These are phyloP conservation scores for Caenorhabditis wallacei DNA, from an alignment of 2,888 invertebrate genomes.

Conservation along the genomic window DNA sequence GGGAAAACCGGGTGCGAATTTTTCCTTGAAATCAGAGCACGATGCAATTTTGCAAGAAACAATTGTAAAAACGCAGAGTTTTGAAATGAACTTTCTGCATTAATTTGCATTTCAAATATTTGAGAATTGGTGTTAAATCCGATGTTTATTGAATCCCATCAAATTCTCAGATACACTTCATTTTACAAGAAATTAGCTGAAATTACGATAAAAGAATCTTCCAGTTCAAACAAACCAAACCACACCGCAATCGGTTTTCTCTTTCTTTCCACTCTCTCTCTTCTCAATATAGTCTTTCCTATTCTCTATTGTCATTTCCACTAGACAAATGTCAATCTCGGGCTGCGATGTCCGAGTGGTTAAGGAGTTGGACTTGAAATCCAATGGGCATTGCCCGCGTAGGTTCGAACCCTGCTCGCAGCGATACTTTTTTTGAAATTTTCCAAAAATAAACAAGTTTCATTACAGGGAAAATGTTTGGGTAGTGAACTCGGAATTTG, in stretches of 20 bases:
- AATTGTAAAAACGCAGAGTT: no score
- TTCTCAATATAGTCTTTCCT: neutral
- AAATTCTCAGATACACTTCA: no score
- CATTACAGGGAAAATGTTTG: constrained; percentile 61
- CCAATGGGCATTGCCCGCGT: constrained; percentile 87
- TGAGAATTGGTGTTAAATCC: no score
- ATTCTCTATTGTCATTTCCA: neutral
- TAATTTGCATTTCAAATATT: no score
- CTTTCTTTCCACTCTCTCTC: neutral
- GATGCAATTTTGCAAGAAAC: no score
- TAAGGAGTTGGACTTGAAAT: constrained; percentile 88
- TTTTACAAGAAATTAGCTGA: no score
- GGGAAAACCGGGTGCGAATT: no score
- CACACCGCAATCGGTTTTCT: neutral
- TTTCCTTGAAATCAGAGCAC: no score
- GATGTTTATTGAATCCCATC: no score
- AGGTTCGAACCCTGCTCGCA: constrained; percentile 87
- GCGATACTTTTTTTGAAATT: constrained; percentile 65
- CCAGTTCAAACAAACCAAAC: neutral
- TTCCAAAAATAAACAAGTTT: no score
- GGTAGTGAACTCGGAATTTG: constrained; percentile 58
- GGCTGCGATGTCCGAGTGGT: constrained; percentile 86
- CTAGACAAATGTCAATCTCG: constrained; percentile 6
- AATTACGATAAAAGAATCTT: no score
- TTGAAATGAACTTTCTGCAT: no score